phyloP scores from a whole-genome alignment of 2,797 vertebrate species.

The Helarctos malayanus region DNA sequence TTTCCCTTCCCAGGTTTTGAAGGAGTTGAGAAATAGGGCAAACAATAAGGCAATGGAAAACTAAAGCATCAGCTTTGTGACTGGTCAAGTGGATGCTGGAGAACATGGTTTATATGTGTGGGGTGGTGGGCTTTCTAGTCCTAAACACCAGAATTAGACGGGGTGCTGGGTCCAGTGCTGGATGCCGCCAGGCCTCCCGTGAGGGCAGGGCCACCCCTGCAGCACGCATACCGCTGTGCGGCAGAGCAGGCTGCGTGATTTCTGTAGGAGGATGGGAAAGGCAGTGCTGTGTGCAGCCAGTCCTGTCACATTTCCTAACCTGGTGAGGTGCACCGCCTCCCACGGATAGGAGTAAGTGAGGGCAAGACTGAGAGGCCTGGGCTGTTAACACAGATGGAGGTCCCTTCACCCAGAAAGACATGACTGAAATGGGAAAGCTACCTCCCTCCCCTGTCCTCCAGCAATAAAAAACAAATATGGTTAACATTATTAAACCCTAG shows the following conservation, averaged over 20 bases:
- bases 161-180: neutral
- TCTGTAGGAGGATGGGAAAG: neutral
- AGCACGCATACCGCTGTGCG: too few species aligned
- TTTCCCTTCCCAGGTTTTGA: neutral
- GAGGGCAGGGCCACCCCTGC: neutral
- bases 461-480: neutral
- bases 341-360: neutral
- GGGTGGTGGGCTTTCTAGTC: neutral
- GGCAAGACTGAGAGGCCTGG: neutral
- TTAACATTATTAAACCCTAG: neutral
- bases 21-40: neutral
- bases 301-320: neutral
- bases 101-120: fast-evolving
- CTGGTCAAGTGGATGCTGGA: neutral
- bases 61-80: neutral
- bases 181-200: fast-evolving
- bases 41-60: neutral
- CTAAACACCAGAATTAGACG: neutral
- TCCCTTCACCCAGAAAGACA: neutral
- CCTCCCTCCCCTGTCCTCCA: neutral
- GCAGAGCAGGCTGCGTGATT: neutral
- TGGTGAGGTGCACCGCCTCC: neutral
- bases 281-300: fast-evolving
- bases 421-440: neutral
- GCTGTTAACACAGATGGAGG: neutral